phyloP scores from a whole-genome alignment of 1,140 invertebrate species.

The Drosophila murphyi region DNA sequence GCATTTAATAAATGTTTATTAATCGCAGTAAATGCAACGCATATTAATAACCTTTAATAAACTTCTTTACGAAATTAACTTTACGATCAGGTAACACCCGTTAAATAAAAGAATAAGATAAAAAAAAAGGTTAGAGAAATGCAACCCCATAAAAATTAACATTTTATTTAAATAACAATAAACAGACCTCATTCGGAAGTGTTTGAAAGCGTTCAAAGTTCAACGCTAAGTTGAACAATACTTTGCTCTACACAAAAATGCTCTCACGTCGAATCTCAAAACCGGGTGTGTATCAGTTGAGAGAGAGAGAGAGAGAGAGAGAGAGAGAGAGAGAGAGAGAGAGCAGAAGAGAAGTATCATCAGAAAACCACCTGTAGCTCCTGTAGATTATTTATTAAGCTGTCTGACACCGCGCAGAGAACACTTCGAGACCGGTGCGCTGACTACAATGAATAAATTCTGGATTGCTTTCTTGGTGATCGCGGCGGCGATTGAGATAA shows the following conservation, averaged over 20 bases:
- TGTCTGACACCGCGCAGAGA: slow-evolving; percentile 25
- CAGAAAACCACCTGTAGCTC: slow-evolving; percentile 51
- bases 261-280: not conserved
- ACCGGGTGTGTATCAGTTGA: not conserved
- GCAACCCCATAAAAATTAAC: not conserved
- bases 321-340: slow-evolving; percentile 1
- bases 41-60: too few species aligned
- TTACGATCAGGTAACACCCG: too few species aligned
- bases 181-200: not conserved
- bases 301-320: not conserved
- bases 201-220: not conserved
- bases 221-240: not conserved
- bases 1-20: too few species aligned
- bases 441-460: slow-evolving; percentile 7
- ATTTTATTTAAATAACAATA: not conserved
- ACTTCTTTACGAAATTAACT: too few species aligned
- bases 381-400: slow-evolving; percentile 40
- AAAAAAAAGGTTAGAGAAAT: too few species aligned
- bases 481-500: slow-evolving; percentile 40
- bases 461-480: slow-evolving; percentile 12
- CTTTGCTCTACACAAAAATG: slow-evolving; percentile 4
- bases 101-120: not conserved
- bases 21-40: too few species aligned
- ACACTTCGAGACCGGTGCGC: slow-evolving; percentile 9
- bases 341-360: slow-evolving; percentile 7